Evolutionary conservation across 2,113 vertebrate genomes (phyloP), one percentile per base, ranked within the genome.

Genomic region (Onychostoma macrolepis): DNA sequence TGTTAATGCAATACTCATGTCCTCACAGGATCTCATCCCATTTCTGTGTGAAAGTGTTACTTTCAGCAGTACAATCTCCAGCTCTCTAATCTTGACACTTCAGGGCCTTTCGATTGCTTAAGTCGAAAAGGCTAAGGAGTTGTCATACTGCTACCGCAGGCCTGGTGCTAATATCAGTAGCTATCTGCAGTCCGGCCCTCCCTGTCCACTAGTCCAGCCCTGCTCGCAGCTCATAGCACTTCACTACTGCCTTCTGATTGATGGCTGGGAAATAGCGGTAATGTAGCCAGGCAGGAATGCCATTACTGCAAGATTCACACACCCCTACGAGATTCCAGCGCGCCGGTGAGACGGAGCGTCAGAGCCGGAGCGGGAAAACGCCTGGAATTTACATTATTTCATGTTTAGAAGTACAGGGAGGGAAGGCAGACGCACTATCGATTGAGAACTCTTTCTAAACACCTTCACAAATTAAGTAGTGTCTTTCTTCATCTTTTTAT

Each of bases 321-420:
- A 94, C 94, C 92, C 93, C 93, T 95, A 92, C 92, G 85, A 93
- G 92, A 94, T 95, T 94, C 93, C 95, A 91, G 87, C 33, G 15
- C 80, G 38, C 86, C 88, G 90, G 91, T 92, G 92, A 94, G 90
- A 92, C 77, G 88, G 91, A 91, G 92, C 92, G 41, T 95, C 92
- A 89, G 90, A 92, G 90, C 88, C 88, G 33, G 90, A 87, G 90
- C 85, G 88, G 84, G 92, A 93, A 93, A 93, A 94, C 89, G 91
- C 86, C 91, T 91, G 94, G 94, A 95, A 95, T 96, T 93, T 91
- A 89, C 91, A 95, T 95, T 93, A 94, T 93, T 94, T 94, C 92
- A 92, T 89, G 91, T 93, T 92, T 93, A 93, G 94, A 94, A 95
- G 94, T 91, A 86, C 87, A 91, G 92, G 94, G 93, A 94, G 94